phyloP scores from a whole-genome alignment of 2,888 invertebrate species.

The Cataglyphis cursor region DNA sequence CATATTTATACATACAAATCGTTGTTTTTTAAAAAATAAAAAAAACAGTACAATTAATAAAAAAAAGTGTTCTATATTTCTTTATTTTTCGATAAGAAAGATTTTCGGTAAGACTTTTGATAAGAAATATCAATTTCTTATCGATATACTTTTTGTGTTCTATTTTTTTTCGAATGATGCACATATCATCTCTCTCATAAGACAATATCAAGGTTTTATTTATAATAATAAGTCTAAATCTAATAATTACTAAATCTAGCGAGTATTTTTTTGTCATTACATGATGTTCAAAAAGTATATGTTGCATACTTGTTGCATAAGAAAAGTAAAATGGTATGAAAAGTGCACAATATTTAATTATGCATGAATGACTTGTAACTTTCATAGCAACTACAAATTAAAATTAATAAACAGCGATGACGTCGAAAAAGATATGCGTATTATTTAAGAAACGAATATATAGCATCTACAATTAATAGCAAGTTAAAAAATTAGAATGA shows the following conservation, averaged over 20 bases:
- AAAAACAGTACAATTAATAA: background rate
- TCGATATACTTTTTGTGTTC: background rate
- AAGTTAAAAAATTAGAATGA: no score
- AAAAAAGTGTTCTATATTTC: background rate
- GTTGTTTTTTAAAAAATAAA: background rate
- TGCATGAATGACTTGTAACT: background rate
- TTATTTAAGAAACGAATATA: no score
- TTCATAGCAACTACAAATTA: background rate
- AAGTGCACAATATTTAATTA: constrained; percentile 15
- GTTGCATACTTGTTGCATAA: constrained; percentile 24
- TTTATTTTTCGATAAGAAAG: background rate
- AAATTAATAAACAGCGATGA: background rate
- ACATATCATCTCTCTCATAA: background rate
- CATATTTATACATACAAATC: no score
- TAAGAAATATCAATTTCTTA: background rate
- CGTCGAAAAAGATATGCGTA: background rate
- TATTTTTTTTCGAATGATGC: background rate
- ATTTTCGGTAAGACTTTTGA: no score
- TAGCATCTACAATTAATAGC: no score
- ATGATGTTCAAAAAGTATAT: constrained; percentile 4
- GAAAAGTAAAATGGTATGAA: constrained; percentile 3
- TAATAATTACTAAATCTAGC: no score
- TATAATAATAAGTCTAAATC: background rate
- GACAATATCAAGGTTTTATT: background rate
- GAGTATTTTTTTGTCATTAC: constrained; percentile 13